Evolutionary conservation across 2,113 vertebrate genomes (phyloP).

Genomic region (Serinus canaria): DNA sequence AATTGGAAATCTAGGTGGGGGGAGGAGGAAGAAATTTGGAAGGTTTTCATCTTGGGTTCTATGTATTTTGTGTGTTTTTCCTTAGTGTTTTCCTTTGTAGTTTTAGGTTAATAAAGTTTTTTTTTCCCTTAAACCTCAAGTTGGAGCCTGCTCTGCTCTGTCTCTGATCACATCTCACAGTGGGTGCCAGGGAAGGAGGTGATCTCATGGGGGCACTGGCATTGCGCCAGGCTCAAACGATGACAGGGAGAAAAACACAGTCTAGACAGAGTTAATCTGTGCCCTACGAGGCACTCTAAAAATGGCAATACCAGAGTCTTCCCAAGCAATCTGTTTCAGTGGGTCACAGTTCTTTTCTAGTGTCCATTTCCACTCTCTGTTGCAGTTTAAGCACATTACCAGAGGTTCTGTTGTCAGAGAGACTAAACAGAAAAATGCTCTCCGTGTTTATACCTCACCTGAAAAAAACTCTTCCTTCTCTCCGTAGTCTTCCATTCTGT

Average conservation of each 20-base stretch:
- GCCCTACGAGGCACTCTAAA: not conserved
- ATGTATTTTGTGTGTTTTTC: too few relatives aligned
- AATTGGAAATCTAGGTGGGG: too few relatives aligned
- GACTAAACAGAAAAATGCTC: not conserved
- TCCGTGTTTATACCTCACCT: not conserved
- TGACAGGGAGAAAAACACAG: not conserved
- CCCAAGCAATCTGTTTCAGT: not conserved
- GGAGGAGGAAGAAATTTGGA: too few relatives aligned
- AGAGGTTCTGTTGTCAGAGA: not conserved
- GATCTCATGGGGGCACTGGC: too few relatives aligned
- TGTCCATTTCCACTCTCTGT: not conserved
- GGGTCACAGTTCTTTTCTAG: not conserved
- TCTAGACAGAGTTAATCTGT: slow-evolving; percentile 25
- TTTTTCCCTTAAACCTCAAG: too few relatives aligned
- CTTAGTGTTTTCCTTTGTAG: too few relatives aligned
- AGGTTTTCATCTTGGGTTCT: too few relatives aligned
- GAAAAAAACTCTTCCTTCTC: not conserved
- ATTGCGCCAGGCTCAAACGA: too few relatives aligned
- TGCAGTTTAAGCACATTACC: not conserved
- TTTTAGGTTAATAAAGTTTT: too few relatives aligned
- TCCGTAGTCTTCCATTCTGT: not conserved
- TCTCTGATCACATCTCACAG: too few relatives aligned
- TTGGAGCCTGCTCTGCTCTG: too few relatives aligned
- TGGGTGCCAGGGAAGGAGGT: too few relatives aligned
- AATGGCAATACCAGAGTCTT: not conserved